These are phyloP conservation scores for Eudyptes chrysolophus DNA, from an alignment of 2,113 vertebrate species.

Conservation along the genomic window DNA sequence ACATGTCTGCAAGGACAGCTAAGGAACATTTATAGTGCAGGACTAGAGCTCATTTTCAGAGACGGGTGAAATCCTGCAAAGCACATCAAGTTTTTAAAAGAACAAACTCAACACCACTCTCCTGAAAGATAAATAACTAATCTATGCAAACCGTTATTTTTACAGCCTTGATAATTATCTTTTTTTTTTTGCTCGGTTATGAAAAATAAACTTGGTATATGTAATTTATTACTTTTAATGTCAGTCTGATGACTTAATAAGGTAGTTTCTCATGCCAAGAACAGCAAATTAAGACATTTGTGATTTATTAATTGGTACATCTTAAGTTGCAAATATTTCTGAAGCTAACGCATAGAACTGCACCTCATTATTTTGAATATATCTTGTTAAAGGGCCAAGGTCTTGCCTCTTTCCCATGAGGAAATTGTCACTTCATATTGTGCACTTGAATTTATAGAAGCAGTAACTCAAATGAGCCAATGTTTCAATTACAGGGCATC, in stretches of 20 bases:
- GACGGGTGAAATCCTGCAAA: background rate
- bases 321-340: background rate
- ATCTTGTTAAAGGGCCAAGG: background rate
- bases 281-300: background rate
- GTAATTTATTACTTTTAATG: background rate
- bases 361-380: background rate
- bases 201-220: background rate
- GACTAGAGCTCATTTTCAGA: background rate
- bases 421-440: background rate
- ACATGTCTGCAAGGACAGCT: background rate
- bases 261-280: background rate
- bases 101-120: background rate
- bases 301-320: background rate
- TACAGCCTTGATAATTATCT: background rate
- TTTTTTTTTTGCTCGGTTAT: background rate
- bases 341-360: background rate
- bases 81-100: background rate
- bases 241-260: background rate
- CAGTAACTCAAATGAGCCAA: slow-evolving; percentile 25
- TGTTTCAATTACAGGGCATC: slow-evolving; percentile 41
- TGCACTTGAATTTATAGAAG: slow-evolving; percentile 43
- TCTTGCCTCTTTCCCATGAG: background rate
- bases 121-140: background rate
- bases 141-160: background rate
- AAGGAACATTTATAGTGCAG: background rate